A percentile compares a stretch with the other conserved stretches of the same genome.
Conservation (phyloP, 2,888 invertebrate genomes). For the Catocala sponsa region DNA sequence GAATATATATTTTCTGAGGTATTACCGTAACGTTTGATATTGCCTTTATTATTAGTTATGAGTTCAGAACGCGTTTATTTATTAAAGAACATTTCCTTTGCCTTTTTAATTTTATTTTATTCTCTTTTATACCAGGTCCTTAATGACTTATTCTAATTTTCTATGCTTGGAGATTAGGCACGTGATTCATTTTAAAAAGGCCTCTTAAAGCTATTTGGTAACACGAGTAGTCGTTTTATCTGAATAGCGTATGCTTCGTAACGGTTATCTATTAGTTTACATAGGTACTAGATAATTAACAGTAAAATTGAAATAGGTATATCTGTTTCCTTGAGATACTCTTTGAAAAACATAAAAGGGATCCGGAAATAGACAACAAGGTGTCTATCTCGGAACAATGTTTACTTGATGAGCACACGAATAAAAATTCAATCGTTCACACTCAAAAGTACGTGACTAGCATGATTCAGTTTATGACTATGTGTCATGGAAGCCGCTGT, state of each 20-base stretch:
- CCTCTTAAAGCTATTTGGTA: too few species aligned
- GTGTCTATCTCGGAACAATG: slow-evolving; percentile 35
- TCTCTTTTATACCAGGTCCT: not conserved
- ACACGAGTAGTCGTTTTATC: too few species aligned
- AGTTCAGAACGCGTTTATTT: slow-evolving; percentile 23
- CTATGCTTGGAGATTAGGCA: too few species aligned
- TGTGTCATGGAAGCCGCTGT: slow-evolving; percentile 48
- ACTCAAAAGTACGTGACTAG: slow-evolving; percentile 57
- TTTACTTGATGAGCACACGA: slow-evolving; percentile 49
- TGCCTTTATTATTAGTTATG: slow-evolving; percentile 38
- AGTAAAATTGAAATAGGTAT: not conserved
- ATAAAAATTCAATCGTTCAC: slow-evolving; percentile 59
- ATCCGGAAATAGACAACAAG: slow-evolving; percentile 43
- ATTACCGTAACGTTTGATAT: slow-evolving; percentile 21
- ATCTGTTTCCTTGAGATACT: not conserved
- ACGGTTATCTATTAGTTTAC: too few species aligned
- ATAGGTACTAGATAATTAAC: too few species aligned
- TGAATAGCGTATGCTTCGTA: too few species aligned
- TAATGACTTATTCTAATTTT: too few species aligned
- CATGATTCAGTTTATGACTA: slow-evolving; percentile 53
- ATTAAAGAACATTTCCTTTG: slow-evolving; percentile 29
- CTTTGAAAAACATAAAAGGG: slow-evolving; percentile 10
- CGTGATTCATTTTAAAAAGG: too few species aligned
- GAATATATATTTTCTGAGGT: slow-evolving; percentile 31
- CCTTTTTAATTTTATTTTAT: slow-evolving; percentile 21